phyloP scores from a whole-genome alignment of 1,140 invertebrate genomes.

The Antheraea pernyi region DNA sequence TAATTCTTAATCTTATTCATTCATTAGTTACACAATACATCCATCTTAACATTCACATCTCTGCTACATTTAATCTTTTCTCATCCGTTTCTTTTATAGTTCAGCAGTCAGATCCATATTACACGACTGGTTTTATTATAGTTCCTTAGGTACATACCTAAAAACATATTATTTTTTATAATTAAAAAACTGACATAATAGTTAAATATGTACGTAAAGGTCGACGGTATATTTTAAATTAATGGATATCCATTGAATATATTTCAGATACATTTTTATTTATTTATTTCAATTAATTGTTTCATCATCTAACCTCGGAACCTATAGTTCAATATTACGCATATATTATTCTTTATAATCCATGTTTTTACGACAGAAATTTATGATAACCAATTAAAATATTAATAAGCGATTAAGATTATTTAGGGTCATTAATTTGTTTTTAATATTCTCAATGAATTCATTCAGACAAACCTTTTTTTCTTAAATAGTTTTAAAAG shows the following conservation, averaged over 20 bases:
- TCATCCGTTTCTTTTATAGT: no score
- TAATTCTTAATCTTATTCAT: no score
- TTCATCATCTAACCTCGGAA: conserved; percentile 2
- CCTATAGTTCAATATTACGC: background rate
- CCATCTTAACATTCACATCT: no score
- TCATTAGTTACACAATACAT: no score
- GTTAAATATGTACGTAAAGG: no score
- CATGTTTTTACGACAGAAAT: background rate
- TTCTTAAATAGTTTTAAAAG: no score
- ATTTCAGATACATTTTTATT: background rate
- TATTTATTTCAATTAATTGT: background rate
- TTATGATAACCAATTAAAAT: background rate
- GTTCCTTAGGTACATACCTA: background rate
- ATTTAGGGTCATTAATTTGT: background rate
- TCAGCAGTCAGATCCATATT: no score
- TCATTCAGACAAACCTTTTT: no score
- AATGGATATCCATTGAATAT: background rate
- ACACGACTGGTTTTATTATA: background rate
- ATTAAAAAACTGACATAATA: background rate
- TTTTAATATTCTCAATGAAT: background rate
- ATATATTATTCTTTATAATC: background rate
- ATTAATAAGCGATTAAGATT: background rate
- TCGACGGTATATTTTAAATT: no score
- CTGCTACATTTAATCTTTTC: no score
- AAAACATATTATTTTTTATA: background rate